Base-by-base conservation (phyloP, 2,113 vertebrate genomes). In the Smithornis capensis region DNA sequence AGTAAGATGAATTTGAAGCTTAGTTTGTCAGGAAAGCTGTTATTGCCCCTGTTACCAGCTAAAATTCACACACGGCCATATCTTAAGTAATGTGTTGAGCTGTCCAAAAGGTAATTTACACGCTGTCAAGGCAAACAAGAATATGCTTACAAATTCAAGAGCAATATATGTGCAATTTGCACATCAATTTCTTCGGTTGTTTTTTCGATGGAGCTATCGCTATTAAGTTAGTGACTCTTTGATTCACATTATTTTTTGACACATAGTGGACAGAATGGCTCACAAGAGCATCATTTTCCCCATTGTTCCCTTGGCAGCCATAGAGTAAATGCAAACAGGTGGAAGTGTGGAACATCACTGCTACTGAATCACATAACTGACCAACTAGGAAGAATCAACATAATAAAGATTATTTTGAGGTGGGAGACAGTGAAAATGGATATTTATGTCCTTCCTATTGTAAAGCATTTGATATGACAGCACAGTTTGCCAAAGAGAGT, bases 181-280 rank as follows among this genome's bases (percentile, higher is more conserved):
- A 97, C 96, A 97, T 97, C 97, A 97, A 70, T 98, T 97, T 97
- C 96, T 97, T 97, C 91, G 93, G 94, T 95, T 97, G 93, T 89
- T 95, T 97, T 96, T 97, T 97, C 94, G 95, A 97, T 95, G 92
- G 93, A 97, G 89, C 90, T 87, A 97, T 97, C 87, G 5, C 88
- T 85, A 97, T 98, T 98, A 98, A 98, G 95, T 96, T 96, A 97
- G 95, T 88, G 94, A 97, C 93, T 97, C 92, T 97, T 97, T 97
- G 96, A 97, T 97, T 98, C 97, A 97, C 97, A 98, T 97, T 98
- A 96, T 93, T 98, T 98, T 98, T 97, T 98, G 98, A 98, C 97
- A 97, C 94, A 89, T 83, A 97, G 94, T 96, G 96, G 97, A 96
- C 5, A 62, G 83, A 97, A 97, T 95, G 92, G 80, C 78, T 97